Evolutionary conservation across 2,113 vertebrate species (phyloP).

Genomic region (Mesocricetus auratus): DNA sequence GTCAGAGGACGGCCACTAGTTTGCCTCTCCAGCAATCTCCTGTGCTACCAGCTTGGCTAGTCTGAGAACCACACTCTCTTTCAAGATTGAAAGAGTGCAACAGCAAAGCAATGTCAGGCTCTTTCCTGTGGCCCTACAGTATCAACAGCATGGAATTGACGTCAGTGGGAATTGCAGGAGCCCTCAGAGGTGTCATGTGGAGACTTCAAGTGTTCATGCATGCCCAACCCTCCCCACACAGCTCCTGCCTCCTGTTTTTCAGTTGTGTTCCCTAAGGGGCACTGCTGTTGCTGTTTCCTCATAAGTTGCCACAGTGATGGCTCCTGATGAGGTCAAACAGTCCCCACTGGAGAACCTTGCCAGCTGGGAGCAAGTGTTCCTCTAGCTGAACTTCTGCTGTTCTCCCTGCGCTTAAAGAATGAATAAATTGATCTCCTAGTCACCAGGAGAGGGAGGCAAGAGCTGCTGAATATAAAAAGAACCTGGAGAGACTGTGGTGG

Average conservation of each 20-base stretch:
- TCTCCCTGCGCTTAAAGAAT: constrained; percentile 37
- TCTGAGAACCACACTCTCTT: constrained; percentile 4
- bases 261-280: constrained; percentile 65
- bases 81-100: not conserved
- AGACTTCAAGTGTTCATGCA: constrained; percentile 68
- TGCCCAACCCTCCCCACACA: constrained; percentile 26
- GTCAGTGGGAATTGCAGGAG: constrained; percentile 75
- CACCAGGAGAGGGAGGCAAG: not conserved
- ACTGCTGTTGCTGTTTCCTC: constrained; percentile 72
- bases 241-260: constrained; percentile 72
- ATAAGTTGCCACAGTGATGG: constrained; percentile 72
- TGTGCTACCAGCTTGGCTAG: not conserved
- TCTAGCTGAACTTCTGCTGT: constrained; percentile 58
- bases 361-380: constrained; percentile 59
- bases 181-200: constrained; percentile 65
- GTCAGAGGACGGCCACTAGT: not conserved
- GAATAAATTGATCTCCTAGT: constrained; percentile 30
- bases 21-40: not conserved
- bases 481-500: constrained; percentile 50
- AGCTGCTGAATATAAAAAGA: constrained; percentile 28
- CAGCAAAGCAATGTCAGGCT: constrained; percentile 62
- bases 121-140: constrained; percentile 48
- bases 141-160: constrained; percentile 71
- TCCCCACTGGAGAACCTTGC: constrained; percentile 68
- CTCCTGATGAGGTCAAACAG: constrained; percentile 79